Evolutionary conservation across 2,797 vertebrate genomes (phyloP).

Genomic region (Galagoides demidoff): DNA sequence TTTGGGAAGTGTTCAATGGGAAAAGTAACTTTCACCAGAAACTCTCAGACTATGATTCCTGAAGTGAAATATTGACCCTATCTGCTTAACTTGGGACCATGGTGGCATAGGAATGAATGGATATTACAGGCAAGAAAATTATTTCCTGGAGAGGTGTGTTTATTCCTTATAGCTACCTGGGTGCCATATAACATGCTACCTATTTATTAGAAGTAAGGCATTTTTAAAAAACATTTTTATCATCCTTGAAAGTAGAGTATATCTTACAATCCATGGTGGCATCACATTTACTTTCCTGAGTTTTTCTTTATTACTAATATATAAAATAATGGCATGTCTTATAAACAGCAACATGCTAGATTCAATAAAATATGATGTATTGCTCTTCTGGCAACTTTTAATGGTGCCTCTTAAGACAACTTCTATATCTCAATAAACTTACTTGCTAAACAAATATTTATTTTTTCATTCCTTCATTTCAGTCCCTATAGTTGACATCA

Average conservation of each 20-base stretch:
- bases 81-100: neutral
- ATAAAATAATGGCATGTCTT: conserved; percentile 16
- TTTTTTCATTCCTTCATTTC: conserved; percentile 33
- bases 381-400: neutral
- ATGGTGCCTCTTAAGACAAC: conserved; percentile 7
- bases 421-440: neutral
- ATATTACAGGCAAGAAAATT: neutral
- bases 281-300: neutral
- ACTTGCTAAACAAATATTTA: conserved; percentile 22
- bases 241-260: neutral
- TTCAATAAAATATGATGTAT: neutral
- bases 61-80: neutral
- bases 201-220: neutral
- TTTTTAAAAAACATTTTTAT: neutral
- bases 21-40: neutral
- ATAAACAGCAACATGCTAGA: neutral
- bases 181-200: neutral
- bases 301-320: neutral
- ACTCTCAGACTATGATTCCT: neutral
- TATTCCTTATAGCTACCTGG: neutral
- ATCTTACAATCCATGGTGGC: neutral
- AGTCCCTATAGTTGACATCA: neutral
- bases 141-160: neutral
- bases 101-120: neutral
- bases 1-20: neutral